Evolutionary conservation across 2,888 invertebrate genomes (phyloP).

Genomic region (Tipula lateralis): DNA sequence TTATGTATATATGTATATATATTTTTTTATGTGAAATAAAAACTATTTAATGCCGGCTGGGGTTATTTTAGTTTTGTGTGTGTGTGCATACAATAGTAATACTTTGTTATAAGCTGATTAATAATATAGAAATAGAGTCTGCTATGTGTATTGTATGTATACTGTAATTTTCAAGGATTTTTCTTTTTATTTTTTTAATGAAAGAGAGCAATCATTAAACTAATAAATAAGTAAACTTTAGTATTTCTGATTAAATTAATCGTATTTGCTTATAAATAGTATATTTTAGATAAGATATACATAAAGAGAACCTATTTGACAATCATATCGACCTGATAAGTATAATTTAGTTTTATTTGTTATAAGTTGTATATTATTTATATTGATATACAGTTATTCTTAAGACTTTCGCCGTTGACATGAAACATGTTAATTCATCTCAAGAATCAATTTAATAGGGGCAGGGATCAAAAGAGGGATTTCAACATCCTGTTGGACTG

Average conservation of each 20-base stretch:
- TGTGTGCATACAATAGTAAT: background rate
- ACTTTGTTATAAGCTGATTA: background rate
- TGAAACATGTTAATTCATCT: too few species aligned
- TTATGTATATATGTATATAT: background rate
- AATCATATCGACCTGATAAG: too few species aligned
- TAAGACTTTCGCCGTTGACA: too few species aligned
- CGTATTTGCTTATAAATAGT: background rate
- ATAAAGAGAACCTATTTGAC: background rate
- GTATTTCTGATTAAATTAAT: background rate
- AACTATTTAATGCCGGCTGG: conserved; percentile 19
- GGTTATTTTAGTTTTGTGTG: background rate
- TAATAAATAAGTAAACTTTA: background rate
- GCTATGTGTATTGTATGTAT: background rate
- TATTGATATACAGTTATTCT: too few species aligned
- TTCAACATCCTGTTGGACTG: too few species aligned
- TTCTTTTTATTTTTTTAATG: background rate
- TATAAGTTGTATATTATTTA: too few species aligned
- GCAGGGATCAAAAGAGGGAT: too few species aligned
- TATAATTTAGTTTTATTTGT: too few species aligned
- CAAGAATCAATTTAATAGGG: too few species aligned
- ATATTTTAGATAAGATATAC: background rate
- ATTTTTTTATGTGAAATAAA: background rate
- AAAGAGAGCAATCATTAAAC: background rate
- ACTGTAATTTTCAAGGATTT: background rate
- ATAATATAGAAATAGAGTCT: background rate